These are phyloP conservation scores for Cottus gobio DNA, from an alignment of 2,113 vertebrate genomes.

Conservation along the genomic window DNA sequence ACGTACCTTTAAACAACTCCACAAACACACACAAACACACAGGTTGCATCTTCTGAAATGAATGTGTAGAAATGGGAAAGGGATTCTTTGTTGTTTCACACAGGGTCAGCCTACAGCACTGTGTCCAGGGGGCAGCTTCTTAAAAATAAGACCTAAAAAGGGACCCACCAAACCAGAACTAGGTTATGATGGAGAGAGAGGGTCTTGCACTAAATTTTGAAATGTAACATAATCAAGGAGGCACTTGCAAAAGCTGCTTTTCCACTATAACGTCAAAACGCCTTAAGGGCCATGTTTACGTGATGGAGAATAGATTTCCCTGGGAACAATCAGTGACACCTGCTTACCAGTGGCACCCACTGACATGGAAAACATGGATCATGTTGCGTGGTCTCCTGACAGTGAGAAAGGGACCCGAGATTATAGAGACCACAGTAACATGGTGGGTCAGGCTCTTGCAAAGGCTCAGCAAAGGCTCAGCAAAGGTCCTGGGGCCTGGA, in stretches of 20 bases:
- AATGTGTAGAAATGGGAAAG: neutral
- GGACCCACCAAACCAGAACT: neutral
- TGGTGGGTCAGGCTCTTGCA: no score
- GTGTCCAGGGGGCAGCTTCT: neutral
- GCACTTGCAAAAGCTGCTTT: neutral
- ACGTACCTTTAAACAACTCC: neutral
- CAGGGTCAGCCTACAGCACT: neutral
- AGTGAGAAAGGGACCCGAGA: neutral
- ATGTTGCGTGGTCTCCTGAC: neutral
- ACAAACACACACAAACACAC: neutral
- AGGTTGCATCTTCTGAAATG: neutral
- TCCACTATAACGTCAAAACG: neutral
- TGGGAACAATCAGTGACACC: neutral
- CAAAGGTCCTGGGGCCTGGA: neutral
- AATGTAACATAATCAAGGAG: neutral
- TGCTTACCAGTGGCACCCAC: neutral
- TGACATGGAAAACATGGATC: neutral
- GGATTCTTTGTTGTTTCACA: neutral
- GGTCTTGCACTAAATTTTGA: neutral
- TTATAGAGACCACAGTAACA: neutral
- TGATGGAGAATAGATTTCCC: neutral
- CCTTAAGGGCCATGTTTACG: neutral
- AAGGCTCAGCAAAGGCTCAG: no score
- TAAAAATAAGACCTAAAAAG: neutral
- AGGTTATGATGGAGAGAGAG: neutral